phyloP scores from a whole-genome alignment of 2,888 invertebrate species.

The Saturnia pavonia region DNA sequence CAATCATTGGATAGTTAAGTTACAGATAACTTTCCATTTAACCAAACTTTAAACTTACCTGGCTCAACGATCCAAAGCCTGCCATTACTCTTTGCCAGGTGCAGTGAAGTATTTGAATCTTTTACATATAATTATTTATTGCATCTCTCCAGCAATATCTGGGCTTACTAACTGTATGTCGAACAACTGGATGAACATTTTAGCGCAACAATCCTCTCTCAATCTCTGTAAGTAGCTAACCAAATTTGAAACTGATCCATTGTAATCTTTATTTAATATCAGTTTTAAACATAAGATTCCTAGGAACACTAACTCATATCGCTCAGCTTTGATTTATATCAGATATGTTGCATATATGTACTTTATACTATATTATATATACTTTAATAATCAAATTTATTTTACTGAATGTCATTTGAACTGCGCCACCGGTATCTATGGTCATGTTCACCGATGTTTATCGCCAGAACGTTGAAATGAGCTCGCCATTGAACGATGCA shows the following conservation, averaged over 20 bases:
- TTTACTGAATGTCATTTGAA: background rate
- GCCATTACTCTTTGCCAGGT: no score
- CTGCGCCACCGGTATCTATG: constrained; percentile 10
- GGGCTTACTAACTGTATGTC: background rate
- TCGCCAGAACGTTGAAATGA: constrained; percentile 18
- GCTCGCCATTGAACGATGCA: constrained; percentile 20
- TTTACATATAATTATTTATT: background rate
- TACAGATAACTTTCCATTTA: no score
- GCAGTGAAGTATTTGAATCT: background rate
- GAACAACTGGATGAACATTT: background rate
- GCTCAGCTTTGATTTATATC: no score
- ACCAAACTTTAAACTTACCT: no score
- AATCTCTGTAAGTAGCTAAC: background rate
- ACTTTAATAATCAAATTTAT: background rate
- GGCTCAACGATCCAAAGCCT: no score
- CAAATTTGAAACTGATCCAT: no score
- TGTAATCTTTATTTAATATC: no score
- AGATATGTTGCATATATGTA: no score
- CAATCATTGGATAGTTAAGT: no score
- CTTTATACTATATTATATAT: no score
- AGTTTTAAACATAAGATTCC: no score
- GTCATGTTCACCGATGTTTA: constrained; percentile 20
- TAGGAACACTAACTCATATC: no score
- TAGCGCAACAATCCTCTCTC: background rate
- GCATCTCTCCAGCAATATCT: background rate